Evolutionary conservation across 2,113 vertebrate genomes (phyloP), one percentile per base, ranked within the genome.

Genomic region (Tychaedon coryphoeus): DNA sequence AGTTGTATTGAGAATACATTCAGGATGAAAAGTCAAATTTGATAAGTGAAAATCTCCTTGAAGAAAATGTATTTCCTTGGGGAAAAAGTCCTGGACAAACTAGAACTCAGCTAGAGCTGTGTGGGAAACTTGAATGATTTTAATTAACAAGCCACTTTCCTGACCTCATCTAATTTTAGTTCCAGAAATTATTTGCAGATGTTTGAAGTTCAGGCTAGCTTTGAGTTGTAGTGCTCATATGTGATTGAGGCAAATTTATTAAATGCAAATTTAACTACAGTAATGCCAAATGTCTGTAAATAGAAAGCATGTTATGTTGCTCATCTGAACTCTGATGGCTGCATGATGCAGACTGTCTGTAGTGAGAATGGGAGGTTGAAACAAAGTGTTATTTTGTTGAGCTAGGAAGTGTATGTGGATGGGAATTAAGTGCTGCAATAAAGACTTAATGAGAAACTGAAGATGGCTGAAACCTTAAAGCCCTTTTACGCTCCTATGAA

Each of bases 381-480:
- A 51, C n/a, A 29, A 76, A 92, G 51, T 42, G 38, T 76, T 79
- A 12, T 51, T 88, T 90, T 88, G 60, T 73, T 86, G 60, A 84
- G 50, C 60, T 86, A 70, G 53, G 45, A 69, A 48, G 75, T 34
- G 29, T 53, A 22, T 47, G 33, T 92, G 89, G 60, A 71, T 54
- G 69, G 53, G 47, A 95, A 81, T 84, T 80, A 87, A 84, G 34
- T 74, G 65, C 69, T 89, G 40, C 56, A 64, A 19, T 92, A 96
- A 94, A 91, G 76, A 77, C 74, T 91, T 86, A 94, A 91, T 71
- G 72, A 86, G 91, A 86, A 89, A 56, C 26, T 2, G 7, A 91
- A 91, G 48, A 83, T 80, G 38, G 31, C 25, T 70, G 71, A 90
- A 93, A 62, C 42, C 51, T 66, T 88, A 76, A 62, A 92, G 47